Evolutionary conservation across 2,113 vertebrate species (phyloP).

Genomic region (Syrmaticus mikado): DNA sequence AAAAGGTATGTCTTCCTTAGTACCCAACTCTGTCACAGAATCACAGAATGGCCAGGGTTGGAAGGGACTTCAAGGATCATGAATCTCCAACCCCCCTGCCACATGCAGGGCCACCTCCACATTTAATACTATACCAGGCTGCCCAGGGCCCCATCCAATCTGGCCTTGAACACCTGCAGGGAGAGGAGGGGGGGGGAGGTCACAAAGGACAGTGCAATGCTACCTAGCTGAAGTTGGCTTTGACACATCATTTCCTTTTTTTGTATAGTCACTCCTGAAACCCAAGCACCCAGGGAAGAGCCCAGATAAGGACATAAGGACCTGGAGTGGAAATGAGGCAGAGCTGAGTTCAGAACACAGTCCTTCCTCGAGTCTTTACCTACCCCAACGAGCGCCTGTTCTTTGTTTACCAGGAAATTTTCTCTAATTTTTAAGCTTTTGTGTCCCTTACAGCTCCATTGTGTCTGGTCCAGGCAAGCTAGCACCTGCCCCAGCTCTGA

Average conservation of each 20-base stretch:
- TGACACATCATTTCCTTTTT: not conserved
- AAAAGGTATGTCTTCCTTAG: slow-evolving; percentile 29
- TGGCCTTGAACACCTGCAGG: no score
- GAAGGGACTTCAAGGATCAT: no score
- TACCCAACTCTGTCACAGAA: not conserved
- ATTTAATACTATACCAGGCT: no score
- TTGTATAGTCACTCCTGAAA: not conserved
- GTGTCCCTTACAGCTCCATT: not conserved
- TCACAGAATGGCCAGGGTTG: no score
- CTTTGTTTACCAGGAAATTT: not conserved
- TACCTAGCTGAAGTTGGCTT: not conserved
- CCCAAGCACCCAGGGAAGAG: not conserved
- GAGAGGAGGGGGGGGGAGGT: not conserved
- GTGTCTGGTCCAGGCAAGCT: not conserved
- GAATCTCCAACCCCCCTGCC: no score
- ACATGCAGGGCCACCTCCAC: no score
- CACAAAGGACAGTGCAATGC: not conserved
- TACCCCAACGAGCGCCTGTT: accelerated
- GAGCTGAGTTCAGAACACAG: not conserved
- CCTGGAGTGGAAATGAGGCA: not conserved
- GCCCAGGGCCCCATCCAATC: no score
- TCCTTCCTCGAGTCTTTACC: not conserved
- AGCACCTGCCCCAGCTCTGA: not conserved
- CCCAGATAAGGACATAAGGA: not conserved
- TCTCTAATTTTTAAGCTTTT: not conserved